Percentiles rank a stretch among this genome's conserved stretches.
phyloP scores from a whole-genome alignment of 2,113 vertebrate species.

The Heterotis niloticus region DNA sequence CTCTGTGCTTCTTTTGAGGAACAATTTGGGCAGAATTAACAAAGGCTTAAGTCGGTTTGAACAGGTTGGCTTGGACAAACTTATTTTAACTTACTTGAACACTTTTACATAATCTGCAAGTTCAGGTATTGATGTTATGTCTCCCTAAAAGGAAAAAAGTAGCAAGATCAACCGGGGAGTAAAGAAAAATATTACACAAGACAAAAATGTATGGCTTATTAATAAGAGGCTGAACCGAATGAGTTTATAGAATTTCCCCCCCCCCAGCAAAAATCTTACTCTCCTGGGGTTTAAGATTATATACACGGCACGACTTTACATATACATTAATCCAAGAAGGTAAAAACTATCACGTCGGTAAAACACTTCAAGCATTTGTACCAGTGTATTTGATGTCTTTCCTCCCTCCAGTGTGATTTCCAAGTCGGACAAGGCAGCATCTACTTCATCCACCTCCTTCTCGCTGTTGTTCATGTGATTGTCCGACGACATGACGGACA shows the following conservation, averaged over 20 bases:
- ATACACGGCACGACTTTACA: not conserved
- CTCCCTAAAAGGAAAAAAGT: slow-evolving; percentile 70
- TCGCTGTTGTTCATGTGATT: slow-evolving; percentile 98
- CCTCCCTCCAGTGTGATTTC: slow-evolving; percentile 97
- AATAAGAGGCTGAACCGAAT: not conserved
- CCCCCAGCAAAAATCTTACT: not conserved
- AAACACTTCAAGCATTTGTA: slow-evolving; percentile 43
- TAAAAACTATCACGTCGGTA: not conserved
- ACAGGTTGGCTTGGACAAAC: not conserved
- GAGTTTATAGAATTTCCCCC: too few relatives aligned
- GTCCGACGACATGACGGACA: slow-evolving; percentile 96
- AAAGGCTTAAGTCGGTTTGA: too few relatives aligned
- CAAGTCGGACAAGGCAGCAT: slow-evolving; percentile 91
- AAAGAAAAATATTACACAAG: slow-evolving; percentile 11
- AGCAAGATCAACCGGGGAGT: not conserved
- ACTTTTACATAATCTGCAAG: slow-evolving; percentile 96
- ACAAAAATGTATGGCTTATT: not conserved
- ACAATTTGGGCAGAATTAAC: too few relatives aligned
- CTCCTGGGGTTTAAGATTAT: not conserved
- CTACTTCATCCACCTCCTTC: slow-evolving; percentile 97
- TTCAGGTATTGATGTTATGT: slow-evolving; percentile 98
- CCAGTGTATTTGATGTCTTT: slow-evolving; percentile 91
- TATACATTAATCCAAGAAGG: not conserved
- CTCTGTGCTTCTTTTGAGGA: too few relatives aligned
- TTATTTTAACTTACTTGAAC: slow-evolving; percentile 87